Base-by-base conservation (phyloP, 1,140 invertebrate genomes). In the Meloidogyne chitwoodi region DNA sequence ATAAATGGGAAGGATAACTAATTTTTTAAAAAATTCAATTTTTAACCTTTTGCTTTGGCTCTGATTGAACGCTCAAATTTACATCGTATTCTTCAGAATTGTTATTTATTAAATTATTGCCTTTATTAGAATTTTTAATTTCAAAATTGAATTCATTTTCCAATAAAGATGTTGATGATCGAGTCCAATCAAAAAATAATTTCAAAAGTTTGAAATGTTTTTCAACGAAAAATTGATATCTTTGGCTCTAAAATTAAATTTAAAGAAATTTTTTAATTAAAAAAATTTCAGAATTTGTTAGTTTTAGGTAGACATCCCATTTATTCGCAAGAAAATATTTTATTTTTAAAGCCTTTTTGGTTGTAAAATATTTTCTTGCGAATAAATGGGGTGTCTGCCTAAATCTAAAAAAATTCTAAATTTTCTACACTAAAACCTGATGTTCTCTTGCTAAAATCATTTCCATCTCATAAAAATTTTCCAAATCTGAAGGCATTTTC, bases 221-320 rank as follows among this genome's bases (percentile, higher is more conserved):
- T n/a, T 73, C 71, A 29, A 38, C 56, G 29, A 73, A 73, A 64
- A 73, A 73, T 19, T 48, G 71, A 19, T 73, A 73, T 8, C 71
- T 56, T 64, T 73, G 71, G 14, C 27, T 64, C 71, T 73, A 24
- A 70, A 31, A n/a, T n/a, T n/a, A n/a, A 29, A 22, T 48, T 27
- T 44, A 61, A 44, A 56, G 31, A 12, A 38, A 26, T 38, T 38
- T n/a, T n/a, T n/a, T n/a, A n/a, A n/a, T n/a, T n/a, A n/a, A n/a
- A n/a, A n/a, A n/a, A n/a, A n/a, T n/a, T n/a, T n/a, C n/a, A n/a
- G n/a, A n/a, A n/a, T n/a, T n/a, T n/a, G n/a, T n/a, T n/a, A n/a
- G n/a, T n/a, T n/a, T n/a, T n/a, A n/a, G n/a, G n/a, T n/a, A n/a
- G n/a, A n/a, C n/a, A n/a, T n/a, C n/a, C n/a, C n/a, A n/a, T n/a